Base-by-base conservation (phyloP, 2,797 vertebrate genomes). In the Esox lucius region DNA sequence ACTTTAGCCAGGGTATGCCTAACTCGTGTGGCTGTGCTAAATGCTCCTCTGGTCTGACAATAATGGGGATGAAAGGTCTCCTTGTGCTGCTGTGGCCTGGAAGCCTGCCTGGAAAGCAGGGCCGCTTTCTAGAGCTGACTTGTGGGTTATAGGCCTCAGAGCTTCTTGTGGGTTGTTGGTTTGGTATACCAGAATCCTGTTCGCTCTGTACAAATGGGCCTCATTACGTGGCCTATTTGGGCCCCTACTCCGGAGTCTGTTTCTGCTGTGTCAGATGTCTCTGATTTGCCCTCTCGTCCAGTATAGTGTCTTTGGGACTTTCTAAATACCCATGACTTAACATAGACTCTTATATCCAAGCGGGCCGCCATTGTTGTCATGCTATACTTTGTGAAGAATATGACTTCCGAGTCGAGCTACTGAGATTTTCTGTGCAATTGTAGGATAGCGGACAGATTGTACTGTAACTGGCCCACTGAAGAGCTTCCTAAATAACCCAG, bases 211-310 rank as follows among this genome's bases (percentile, higher is more conserved):
- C 59, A n/a, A 35, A 33, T 71, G 62, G 75, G 49, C 61, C n/a
- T 72, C 70, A 77, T 73, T 71, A 77, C 62, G 62, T 69, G 71
- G 70, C 35, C 26, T 51, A 35, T 6, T 13, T 24, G 33, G 33
- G 33, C 19, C 53, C n/a, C n/a, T 19, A 59, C 8, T 59, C n/a
- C n/a, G 1, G 33, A 35, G 24, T 35, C 24, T 16, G 19, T n/a
- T 67, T 67, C 48, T 56, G 69, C 69, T 67, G 62, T 46, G 19
- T 77, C 65, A 68, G 65, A 35, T 51, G 28, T 56, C 70, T 56
- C 9, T 24, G 11, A 19, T 51, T 73, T 68, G 17, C 2, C n/a
- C 66, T n/a, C 17, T 61, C 49, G 28, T 11, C 75, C 35, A 59
- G 5, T 53, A 22, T 48, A 26, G 28, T 48, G 33, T 62, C 53